Percentiles rank a stretch among this genome's conserved stretches.
These are phyloP conservation scores for Tenualosa ilisha DNA, from an alignment of 2,797 vertebrate species.

Conservation along the genomic window DNA sequence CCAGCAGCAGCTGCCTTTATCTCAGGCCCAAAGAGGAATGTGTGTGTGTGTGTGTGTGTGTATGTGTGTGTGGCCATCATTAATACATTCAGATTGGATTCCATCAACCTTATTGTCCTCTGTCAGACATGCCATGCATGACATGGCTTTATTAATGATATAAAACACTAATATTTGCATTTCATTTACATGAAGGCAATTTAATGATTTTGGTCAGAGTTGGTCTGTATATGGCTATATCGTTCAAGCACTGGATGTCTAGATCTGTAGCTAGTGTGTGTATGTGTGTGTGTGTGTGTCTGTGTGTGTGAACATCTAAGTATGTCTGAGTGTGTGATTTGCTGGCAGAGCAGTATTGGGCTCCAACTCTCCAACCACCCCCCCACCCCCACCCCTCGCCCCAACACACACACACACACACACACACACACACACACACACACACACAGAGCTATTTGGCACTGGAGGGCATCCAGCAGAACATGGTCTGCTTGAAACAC, in stretches of 20 bases:
- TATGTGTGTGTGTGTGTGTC: constrained; percentile 16
- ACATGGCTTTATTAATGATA: too few relatives aligned
- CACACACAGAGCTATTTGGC: constrained; percentile 32
- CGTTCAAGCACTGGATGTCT: too few relatives aligned
- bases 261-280: not conserved
- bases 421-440: constrained; percentile 11
- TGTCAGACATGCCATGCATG: too few relatives aligned
- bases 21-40: constrained; percentile 37
- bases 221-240: too few relatives aligned
- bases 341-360: constrained; percentile 22
- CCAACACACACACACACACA: constrained; percentile 10
- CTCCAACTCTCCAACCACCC: not conserved
- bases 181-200: too few relatives aligned
- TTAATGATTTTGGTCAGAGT: too few relatives aligned
- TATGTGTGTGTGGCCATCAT: not conserved
- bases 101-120: not conserved
- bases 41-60: constrained; percentile 29
- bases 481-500: constrained; percentile 21
- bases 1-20: constrained; percentile 49
- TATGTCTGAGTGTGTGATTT: constrained; percentile 16
- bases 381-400: not conserved
- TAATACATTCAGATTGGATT: not conserved
- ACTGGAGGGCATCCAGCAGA: constrained; percentile 33
- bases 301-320: constrained; percentile 24
- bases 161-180: too few relatives aligned